Base-by-base conservation (phyloP, 35 echinoderm and acorn worm genomes). In the Ptychodera flava region DNA sequence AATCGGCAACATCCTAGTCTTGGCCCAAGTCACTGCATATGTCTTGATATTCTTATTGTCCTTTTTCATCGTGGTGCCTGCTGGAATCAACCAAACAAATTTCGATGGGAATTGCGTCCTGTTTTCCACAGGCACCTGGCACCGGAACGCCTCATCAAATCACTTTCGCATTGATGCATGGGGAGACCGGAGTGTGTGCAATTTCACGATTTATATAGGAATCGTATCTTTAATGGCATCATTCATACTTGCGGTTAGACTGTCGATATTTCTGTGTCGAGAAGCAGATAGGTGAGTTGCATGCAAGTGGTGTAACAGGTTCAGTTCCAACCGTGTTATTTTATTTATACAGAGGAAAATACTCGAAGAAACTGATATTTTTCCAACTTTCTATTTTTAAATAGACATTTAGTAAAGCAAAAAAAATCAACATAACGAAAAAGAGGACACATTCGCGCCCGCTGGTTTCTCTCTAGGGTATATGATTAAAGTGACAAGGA, bases 91-190 rank as follows among this genome's bases (percentile, higher is more conserved):
- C 81, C 36, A 82, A 15, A 16, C 38, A n/a, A 77, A 36, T 30
- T 91, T 91, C 37, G 81, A 87, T 22, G 90, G 90, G 15, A 77
- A 87, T 16, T 91, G 90, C 35, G 31, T 91, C 33, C 85, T 91
- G 27, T 91, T 87, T 38, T 78, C 85, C 0, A 29, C 80, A 15
- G 90, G 90, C 31, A 34, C 79, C 30, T 91, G 86, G 31, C 28
- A 84, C 6, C 16, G 37, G 0, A 77, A 75, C 35, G 78, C 29
- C 16, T 30, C 0, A 32, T n/a, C 14, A 15, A 31, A 12, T 32
- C 30, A 36, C 16, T 88, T 35, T 31, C 1, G 75, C 0, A 79
- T 91, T 15, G 79, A 75, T n/a, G 1, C 31, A 32, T 91, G 90
- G 90, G 85, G 84, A 31, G 31, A 31, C 32, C 27, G 38, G 0